Evolutionary conservation across 2,797 vertebrate species (phyloP).

Genomic region (Triplophysa bombifrons): DNA sequence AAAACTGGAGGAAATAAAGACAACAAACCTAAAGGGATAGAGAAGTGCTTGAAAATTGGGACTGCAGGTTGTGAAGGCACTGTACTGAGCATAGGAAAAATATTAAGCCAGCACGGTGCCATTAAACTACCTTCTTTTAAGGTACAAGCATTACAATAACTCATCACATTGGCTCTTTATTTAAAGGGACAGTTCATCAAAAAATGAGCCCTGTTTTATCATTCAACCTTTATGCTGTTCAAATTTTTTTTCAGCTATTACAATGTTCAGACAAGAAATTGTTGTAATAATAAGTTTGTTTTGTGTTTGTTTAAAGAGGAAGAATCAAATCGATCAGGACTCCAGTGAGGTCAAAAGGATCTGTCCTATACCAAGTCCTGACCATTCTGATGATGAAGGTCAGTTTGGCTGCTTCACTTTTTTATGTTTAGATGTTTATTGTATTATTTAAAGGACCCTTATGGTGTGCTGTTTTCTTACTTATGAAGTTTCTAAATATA

Average conservation of each 20-base stretch:
- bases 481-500: neutral
- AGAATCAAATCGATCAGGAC: conserved; percentile 76
- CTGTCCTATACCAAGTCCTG: conserved; percentile 69
- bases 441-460: neutral
- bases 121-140: conserved; percentile 93
- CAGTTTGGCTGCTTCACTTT: conserved; percentile 40
- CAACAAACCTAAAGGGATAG: conserved; percentile 78
- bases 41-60: conserved; percentile 83
- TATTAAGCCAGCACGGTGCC: conserved; percentile 77
- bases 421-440: no score
- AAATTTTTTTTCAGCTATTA: no score
- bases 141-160: conserved; percentile 67
- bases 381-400: conserved; percentile 42
- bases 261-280: neutral
- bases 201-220: neutral
- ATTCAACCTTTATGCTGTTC: neutral
- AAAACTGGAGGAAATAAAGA: conserved; percentile 79
- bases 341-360: conserved; percentile 79
- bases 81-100: conserved; percentile 67
- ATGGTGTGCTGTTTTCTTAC: no score
- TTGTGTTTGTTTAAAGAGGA: conserved; percentile 84
- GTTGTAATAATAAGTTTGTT: neutral
- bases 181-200: neutral
- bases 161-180: neutral
- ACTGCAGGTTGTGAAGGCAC: conserved; percentile 80